Percentiles rank a stretch among this genome's conserved stretches.
These are phyloP conservation scores for Agrotis puta DNA, from an alignment of 2,888 invertebrate genomes.

Conservation along the genomic window DNA sequence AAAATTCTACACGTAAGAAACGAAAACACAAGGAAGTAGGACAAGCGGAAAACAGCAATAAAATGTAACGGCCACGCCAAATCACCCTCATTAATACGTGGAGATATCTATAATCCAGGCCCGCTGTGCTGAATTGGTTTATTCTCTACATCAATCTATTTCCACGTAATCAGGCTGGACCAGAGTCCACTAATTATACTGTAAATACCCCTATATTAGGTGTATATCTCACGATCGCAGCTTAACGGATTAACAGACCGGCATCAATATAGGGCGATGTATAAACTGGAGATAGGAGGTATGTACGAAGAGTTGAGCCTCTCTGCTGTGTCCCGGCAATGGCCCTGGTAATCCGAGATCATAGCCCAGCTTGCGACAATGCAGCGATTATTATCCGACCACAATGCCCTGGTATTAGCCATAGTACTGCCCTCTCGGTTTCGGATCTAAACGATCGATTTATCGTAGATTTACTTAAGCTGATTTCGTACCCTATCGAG, in stretches of 20 bases:
- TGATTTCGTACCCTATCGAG: background rate
- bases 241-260: conserved; percentile 64
- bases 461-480: conserved; percentile 19
- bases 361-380: conserved; percentile 62
- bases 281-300: conserved; percentile 8
- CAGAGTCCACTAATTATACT: conserved; percentile 64
- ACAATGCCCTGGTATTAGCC: conserved; percentile 60
- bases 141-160: conserved; percentile 65
- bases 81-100: conserved; percentile 61
- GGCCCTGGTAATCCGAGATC: conserved; percentile 67
- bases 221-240: conserved; percentile 61
- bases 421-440: conserved; percentile 44
- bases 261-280: conserved; percentile 44
- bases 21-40: conserved; percentile 47
- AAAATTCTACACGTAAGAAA: conserved; percentile 46
- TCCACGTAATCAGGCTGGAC: conserved; percentile 62
- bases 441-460: conserved; percentile 53
- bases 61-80: conserved; percentile 51
- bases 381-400: conserved; percentile 62
- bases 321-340: conserved; percentile 50
- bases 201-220: conserved; percentile 63
- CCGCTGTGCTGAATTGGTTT: conserved; percentile 54
- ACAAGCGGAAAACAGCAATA: conserved; percentile 59
- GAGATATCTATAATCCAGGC: conserved; percentile 56
- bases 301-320: conserved; percentile 40